phyloP scores from a whole-genome alignment of 2,888 invertebrate genomes.

The Drosophila atripex region DNA sequence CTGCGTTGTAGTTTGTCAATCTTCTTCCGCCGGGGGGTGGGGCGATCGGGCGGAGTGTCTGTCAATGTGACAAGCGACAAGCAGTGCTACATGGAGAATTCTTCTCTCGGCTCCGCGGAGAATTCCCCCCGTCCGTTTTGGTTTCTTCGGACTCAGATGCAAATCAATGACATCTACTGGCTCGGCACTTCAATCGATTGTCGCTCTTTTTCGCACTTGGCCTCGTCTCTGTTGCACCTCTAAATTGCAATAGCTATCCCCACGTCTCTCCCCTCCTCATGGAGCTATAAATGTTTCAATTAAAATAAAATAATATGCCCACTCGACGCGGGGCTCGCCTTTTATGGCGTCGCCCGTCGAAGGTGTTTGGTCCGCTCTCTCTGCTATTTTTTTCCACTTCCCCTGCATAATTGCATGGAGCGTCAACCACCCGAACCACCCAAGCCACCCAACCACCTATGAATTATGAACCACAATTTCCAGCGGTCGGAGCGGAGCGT shows the following conservation, averaged over 20 bases:
- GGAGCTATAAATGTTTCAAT: slow-evolving; percentile 76
- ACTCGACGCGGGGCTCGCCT: slow-evolving; percentile 63
- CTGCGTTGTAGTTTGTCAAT: slow-evolving; percentile 73
- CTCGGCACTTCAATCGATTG: slow-evolving; percentile 74
- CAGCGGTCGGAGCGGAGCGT: slow-evolving; percentile 17
- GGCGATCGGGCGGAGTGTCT: slow-evolving; percentile 44
- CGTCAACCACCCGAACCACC: slow-evolving; percentile 43
- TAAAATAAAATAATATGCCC: slow-evolving; percentile 69
- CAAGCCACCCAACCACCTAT: slow-evolving; percentile 47
- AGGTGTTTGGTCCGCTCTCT: slow-evolving; percentile 23
- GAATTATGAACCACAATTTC: slow-evolving; percentile 71
- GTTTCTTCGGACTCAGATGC: slow-evolving; percentile 40
- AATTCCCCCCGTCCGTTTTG: slow-evolving; percentile 1
- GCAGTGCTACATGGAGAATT: slow-evolving; percentile 69
- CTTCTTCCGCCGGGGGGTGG: slow-evolving; percentile 20
- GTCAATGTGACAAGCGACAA: slow-evolving; percentile 78
- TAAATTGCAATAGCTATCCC: not conserved
- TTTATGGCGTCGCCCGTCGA: slow-evolving; percentile 54
- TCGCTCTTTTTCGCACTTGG: slow-evolving; percentile 34
- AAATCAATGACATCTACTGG: slow-evolving; percentile 69
- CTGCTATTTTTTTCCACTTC: slow-evolving; percentile 19
- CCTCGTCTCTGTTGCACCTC: slow-evolving; percentile 39
- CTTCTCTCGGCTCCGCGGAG: slow-evolving; percentile 1
- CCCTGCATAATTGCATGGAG: slow-evolving; percentile 66
- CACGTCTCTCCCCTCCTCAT: not conserved